A percentile compares a stretch with the other conserved stretches of the same genome.
Conservation (phyloP, 2,888 invertebrate genomes). For the Vanessa cardui region DNA sequence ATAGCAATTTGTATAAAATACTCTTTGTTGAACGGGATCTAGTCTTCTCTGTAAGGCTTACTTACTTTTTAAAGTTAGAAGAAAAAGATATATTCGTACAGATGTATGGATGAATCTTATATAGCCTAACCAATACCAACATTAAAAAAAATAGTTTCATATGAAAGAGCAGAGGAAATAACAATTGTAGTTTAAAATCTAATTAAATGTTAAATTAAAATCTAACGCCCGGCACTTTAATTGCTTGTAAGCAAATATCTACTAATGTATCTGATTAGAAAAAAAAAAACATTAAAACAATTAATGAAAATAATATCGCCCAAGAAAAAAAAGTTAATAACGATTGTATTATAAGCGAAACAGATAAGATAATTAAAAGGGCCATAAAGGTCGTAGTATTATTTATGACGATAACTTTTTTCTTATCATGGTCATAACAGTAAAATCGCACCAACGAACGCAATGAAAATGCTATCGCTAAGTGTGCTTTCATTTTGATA, state of each 20-base stretch:
- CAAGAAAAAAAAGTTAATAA: conserved; percentile 8
- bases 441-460: conserved; percentile 43
- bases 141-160: too few relatives aligned
- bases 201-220: too few relatives aligned
- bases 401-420: conserved; percentile 42
- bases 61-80: too few relatives aligned
- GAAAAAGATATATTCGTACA: too few relatives aligned
- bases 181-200: too few relatives aligned
- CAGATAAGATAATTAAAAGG: conserved; percentile 34
- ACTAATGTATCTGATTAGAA: background rate
- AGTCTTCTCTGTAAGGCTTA: too few relatives aligned
- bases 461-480: conserved; percentile 54
- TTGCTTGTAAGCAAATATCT: background rate
- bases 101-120: background rate
- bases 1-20: too few relatives aligned
- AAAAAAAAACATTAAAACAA: conserved; percentile 2
- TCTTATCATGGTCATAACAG: conserved; percentile 42
- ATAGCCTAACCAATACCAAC: background rate
- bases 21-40: too few relatives aligned
- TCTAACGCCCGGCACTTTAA: too few relatives aligned
- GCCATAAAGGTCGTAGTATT: conserved; percentile 35
- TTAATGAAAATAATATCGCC: background rate
- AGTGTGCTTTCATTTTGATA: conserved; percentile 62
- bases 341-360: conserved; percentile 11
- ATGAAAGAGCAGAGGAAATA: background rate